These are phyloP conservation scores for Dimorphilus gyrociliatus DNA, from an alignment of 2,888 invertebrate genomes.

Conservation along the genomic window DNA sequence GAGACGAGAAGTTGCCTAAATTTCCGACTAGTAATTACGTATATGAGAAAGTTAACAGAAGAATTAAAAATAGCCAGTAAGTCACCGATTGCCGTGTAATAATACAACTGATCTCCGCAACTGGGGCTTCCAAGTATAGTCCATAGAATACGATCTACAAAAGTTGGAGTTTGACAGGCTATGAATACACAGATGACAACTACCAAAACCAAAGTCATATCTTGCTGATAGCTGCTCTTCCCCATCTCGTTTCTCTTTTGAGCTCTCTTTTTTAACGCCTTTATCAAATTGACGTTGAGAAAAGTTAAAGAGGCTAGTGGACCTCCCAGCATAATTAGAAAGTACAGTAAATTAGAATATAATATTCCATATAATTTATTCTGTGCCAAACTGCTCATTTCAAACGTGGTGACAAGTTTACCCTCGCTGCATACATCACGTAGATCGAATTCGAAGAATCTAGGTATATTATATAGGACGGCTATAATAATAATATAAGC, in stretches of 20 bases:
- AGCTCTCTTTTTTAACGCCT: constrained; percentile 9
- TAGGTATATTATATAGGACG: constrained; percentile 15
- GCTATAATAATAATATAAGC: constrained; percentile 10
- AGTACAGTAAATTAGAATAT: constrained; percentile 13
- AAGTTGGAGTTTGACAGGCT: constrained; percentile 14
- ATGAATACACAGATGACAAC: constrained; percentile 15
- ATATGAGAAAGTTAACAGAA: constrained; percentile 14
- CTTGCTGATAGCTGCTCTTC: constrained; percentile 10
- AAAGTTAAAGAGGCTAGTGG: constrained; percentile 12
- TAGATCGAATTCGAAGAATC: constrained; percentile 14
- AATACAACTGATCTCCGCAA: constrained; percentile 14
- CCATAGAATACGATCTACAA: constrained; percentile 14
- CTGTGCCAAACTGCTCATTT: constrained; percentile 11
- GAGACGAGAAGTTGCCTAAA: constrained; percentile 10
- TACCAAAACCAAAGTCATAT: constrained; percentile 12
- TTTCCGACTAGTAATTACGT: constrained; percentile 11
- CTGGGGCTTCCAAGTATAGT: constrained; percentile 10
- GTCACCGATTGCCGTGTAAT: constrained; percentile 15
- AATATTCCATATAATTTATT: constrained; percentile 12
- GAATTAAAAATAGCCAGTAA: constrained; percentile 12
- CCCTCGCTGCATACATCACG: constrained; percentile 1
- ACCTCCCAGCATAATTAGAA: constrained; percentile 14
- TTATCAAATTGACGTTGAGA: constrained; percentile 12
- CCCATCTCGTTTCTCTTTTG: constrained; percentile 8
- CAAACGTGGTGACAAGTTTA: constrained; percentile 5